Base-by-base conservation (phyloP, 1,140 invertebrate species). In the Drosophila pachea region DNA sequence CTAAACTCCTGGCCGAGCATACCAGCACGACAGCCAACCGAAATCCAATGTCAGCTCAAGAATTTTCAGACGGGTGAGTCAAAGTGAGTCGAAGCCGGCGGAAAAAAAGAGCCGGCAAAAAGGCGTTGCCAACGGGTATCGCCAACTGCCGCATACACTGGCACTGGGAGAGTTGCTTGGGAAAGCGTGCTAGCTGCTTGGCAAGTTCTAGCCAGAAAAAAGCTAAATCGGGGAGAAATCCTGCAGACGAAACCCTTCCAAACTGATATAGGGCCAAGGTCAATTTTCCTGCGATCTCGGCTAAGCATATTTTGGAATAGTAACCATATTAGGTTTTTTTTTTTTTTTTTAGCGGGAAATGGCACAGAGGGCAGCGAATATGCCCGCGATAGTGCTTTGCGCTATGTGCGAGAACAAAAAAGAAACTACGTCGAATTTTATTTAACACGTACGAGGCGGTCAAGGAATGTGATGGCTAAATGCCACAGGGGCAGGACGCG, bases 1-100 rank as follows among this genome's bases (percentile, higher is more conserved):
- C 22, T 22, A 38, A 49, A 60, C 35, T 72, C 45, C 66, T 67
- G 58, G 22, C 11, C 65, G 67, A 54, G 68, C 68, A 83, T 81
- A 68, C 77, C 70, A 66, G 55, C 65, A 75, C 72, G 78, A 70
- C 78, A 86, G 69, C 67, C 65, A 72, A 86, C 78, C 65, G 48
- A 81, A 87, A 77, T 83, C 71, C 81, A 88, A 83, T 88, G 76
- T 79, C 86, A 83, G 73, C 78, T 86, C 35, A 71, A 62, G 76
- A 79, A 88, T 86, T 73, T 55, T 50, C 31, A 43, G 16, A 36
- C 43, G 5, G 42, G 56, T 11, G 45, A 38, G 8, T 29, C 29
- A 40, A 22, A 56, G 9, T 32, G 14, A 22, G 22, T 22, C 22
- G 22, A 22, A 22, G 22, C 22, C 22, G 22, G 22, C 22, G 22